Evolutionary conservation across 2,888 invertebrate genomes (phyloP).

Genomic region (Syrista parreyssii): DNA sequence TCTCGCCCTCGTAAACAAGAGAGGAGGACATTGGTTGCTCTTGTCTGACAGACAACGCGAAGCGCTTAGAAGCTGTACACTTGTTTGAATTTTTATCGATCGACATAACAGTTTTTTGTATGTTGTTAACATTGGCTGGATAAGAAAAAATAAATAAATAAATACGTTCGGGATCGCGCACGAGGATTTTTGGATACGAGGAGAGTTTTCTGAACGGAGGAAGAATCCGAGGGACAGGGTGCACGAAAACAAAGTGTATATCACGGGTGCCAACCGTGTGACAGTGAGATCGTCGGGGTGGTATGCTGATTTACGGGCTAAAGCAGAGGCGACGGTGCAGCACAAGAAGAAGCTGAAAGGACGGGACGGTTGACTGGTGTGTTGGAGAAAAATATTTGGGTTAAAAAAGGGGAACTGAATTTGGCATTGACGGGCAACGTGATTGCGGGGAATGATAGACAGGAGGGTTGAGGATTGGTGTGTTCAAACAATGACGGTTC

Average conservation of each 20-base stretch:
- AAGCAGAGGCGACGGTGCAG: conserved; percentile 2
- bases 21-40: not conserved
- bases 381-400: not conserved
- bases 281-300: not conserved
- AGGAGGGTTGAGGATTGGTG: conserved; percentile 44
- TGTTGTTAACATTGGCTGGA: not conserved
- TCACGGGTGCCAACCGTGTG: conserved; percentile 4
- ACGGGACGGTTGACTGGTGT: not conserved
- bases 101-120: not conserved
- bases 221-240: not conserved
- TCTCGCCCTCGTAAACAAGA: not conserved
- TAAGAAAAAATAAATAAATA: not conserved
- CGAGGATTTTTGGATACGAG: not conserved
- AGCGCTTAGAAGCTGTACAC: not conserved
- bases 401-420: not conserved
- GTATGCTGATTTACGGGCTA: not conserved
- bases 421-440: not conserved
- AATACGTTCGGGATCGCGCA: not conserved
- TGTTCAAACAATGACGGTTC: conserved; percentile 67
- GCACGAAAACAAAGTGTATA: not conserved
- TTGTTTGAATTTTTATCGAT: not conserved
- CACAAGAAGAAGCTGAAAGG: not conserved
- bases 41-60: not conserved
- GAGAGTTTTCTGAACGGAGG: not conserved
- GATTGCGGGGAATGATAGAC: conserved; percentile 42